Evolutionary conservation across 1,140 invertebrate species (phyloP).

Genomic region (Drosophila grimshawi): DNA sequence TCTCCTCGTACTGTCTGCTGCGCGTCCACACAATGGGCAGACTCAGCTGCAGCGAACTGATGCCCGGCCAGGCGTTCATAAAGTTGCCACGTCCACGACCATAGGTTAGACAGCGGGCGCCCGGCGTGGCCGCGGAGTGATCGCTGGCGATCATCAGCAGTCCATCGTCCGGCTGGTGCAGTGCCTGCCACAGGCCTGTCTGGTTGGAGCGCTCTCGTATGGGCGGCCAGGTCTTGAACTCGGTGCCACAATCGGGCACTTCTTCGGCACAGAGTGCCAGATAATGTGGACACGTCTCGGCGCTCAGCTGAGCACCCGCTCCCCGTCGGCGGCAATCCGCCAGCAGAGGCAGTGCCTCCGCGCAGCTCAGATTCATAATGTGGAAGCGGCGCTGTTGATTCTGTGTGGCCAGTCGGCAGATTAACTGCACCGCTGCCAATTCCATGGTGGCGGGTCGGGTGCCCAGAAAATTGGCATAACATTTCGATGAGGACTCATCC

Average conservation of each 20-base stretch:
- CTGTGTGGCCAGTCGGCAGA: constrained; percentile 86
- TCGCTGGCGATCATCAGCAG: constrained; percentile 88
- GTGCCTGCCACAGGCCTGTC: constrained; percentile 87
- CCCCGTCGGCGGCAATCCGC: constrained; percentile 84
- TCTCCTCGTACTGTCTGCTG: constrained; percentile 83
- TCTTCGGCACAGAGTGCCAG: constrained; percentile 87
- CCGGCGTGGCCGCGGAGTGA: constrained; percentile 90
- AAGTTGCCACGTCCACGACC: constrained; percentile 86
- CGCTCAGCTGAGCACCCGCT: constrained; percentile 86
- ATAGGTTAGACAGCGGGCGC: constrained; percentile 86
- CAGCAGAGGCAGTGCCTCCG: constrained; percentile 85
- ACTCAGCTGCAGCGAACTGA: constrained; percentile 90
- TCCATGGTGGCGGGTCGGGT: constrained; percentile 89
- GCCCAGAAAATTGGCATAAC: constrained; percentile 88
- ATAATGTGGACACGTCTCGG: constrained; percentile 91
- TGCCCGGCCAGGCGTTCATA: constrained; percentile 90
- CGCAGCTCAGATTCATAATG: constrained; percentile 90
- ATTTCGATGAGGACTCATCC: constrained; percentile 84
- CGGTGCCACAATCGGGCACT: constrained; percentile 87
- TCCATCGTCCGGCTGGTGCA: constrained; percentile 58
- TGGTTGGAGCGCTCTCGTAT: constrained; percentile 87
- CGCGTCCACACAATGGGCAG: constrained; percentile 89
- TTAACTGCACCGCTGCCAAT: constrained; percentile 87
- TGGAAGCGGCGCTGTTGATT: constrained; percentile 88
- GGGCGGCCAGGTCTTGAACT: constrained; percentile 90